Percentiles rank a stretch among this genome's conserved stretches.
phyloP scores from a whole-genome alignment of 2,797 vertebrate genomes.

The Gallinago stenura region DNA sequence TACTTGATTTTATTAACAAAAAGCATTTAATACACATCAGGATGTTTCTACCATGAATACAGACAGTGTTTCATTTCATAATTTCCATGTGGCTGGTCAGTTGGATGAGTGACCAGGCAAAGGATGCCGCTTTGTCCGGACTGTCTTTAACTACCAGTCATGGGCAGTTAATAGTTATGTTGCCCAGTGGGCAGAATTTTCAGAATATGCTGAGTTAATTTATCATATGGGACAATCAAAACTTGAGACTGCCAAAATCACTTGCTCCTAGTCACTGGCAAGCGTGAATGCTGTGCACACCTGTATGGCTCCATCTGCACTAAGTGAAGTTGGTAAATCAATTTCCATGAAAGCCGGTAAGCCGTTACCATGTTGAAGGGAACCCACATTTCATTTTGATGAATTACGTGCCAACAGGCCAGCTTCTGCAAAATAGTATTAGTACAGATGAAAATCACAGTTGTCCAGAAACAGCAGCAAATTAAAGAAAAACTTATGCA shows the following conservation, averaged over 20 bases:
- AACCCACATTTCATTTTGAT: neutral
- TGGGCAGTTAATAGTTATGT: neutral
- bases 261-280: neutral
- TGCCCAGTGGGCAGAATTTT: neutral
- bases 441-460: neutral
- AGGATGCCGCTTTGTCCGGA: neutral
- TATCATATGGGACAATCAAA: neutral
- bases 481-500: neutral
- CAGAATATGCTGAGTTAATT: neutral
- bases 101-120: neutral
- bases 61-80: neutral
- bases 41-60: neutral
- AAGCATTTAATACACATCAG: neutral
- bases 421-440: neutral
- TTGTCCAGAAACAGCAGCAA: neutral
- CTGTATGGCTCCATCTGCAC: fast-evolving
- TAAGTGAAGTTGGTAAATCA: neutral
- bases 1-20: neutral
- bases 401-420: neutral
- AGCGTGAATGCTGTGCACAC: neutral
- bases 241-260: neutral
- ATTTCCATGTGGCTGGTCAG: neutral
- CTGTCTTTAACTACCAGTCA: neutral
- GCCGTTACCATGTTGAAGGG: neutral
- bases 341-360: neutral